phyloP scores from a whole-genome alignment of 2,797 vertebrate species.

The Gambelia wislizenii region DNA sequence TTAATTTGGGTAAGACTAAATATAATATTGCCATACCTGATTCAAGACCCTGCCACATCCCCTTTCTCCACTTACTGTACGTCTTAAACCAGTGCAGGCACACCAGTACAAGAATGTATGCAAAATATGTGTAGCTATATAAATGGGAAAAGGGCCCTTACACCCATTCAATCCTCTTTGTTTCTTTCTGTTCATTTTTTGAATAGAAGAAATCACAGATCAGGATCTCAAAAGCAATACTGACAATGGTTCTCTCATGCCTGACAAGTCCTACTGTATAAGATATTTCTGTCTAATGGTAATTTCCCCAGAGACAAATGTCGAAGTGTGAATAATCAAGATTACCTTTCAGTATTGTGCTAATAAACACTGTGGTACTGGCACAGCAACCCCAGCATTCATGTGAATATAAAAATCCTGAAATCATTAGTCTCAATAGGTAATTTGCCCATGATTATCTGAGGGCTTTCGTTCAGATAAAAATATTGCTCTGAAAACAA shows the following conservation, averaged over 20 bases:
- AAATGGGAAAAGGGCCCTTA: neutral
- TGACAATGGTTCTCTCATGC: conserved; percentile 27
- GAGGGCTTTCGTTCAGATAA: conserved; percentile 17
- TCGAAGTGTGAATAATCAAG: conserved; percentile 32
- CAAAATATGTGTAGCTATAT: neutral
- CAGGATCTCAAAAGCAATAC: conserved; percentile 1
- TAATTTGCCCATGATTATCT: conserved; percentile 22
- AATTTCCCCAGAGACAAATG: conserved; percentile 49
- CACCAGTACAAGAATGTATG: neutral
- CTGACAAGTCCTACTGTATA: conserved; percentile 13
- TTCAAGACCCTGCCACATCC: neutral
- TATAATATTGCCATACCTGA: neutral
- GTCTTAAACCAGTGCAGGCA: neutral
- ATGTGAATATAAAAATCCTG: neutral
- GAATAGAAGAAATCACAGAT: neutral
- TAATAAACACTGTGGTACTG: conserved; percentile 18
- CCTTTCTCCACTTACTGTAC: neutral
- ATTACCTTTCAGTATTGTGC: conserved; percentile 19
- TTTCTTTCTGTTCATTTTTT: neutral
- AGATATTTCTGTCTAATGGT: neutral
- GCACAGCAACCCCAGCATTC: conserved; percentile 24
- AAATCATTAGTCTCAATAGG: conserved; percentile 24
- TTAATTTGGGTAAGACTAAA: neutral
- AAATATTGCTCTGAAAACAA: conserved; percentile 39
- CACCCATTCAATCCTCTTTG: too few species aligned